Base-by-base conservation (phyloP, 2,888 invertebrate species). In the Carabus problematicus region DNA sequence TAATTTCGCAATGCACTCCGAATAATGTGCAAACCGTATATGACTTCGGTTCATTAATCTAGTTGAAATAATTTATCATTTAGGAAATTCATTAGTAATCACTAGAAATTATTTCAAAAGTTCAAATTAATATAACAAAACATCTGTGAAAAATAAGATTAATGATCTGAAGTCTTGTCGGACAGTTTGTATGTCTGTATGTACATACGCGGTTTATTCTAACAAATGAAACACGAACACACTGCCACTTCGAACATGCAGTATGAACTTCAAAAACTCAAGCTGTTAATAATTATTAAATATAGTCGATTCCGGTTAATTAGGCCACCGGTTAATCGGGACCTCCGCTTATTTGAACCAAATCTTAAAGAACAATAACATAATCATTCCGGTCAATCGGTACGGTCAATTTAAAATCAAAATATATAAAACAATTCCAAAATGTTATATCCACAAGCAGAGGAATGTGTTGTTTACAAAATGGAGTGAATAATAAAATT, bases 231-330 rank as follows among this genome's bases (percentile, higher is more conserved):
- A 56, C 60, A 68, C 61, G 61, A 68, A 68, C 76, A 75, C 80
- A 80, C 80, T 80, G 80, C 80, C 80, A 80, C 76, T 78, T 76
- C 78, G 77, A 74, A 76, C 77, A 76, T 72, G 74, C 77, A 56
- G 19, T 52, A 52, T 52, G 18, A 52, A 52, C 66, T 58, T 56
- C 43, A 66, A 29, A 58, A 66, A 66, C 64, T 66, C 58, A 40
- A 39, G 29, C 29, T 29, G 29, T 29, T n/a, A n/a, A n/a, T n/a
- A n/a, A n/a, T n/a, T n/a, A n/a, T n/a, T n/a, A n/a, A n/a, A n/a
- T n/a, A n/a, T n/a, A n/a, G n/a, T n/a, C n/a, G n/a, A n/a, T n/a
- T n/a, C n/a, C n/a, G n/a, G n/a, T n/a, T n/a, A n/a, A n/a, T n/a
- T n/a, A n/a, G n/a, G n/a, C n/a, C n/a, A n/a, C n/a, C n/a, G n/a